A percentile compares a stretch with the other conserved stretches of the same genome.
These are phyloP conservation scores for Spea bombifrons DNA, from an alignment of 2,113 vertebrate genomes.

Conservation along the genomic window DNA sequence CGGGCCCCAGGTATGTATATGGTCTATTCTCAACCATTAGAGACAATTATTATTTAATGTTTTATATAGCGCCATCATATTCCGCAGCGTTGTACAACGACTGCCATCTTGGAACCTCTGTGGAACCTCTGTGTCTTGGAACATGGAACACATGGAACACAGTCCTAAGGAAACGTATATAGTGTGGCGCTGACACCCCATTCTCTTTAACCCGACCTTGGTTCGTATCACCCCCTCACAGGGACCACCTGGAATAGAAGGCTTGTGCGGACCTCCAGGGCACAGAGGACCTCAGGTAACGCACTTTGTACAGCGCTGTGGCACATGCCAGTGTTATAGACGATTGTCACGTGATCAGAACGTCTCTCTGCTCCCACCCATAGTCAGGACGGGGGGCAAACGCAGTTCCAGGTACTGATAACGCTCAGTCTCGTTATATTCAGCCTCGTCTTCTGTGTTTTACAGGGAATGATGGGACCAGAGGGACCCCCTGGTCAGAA, in stretches of 20 bases:
- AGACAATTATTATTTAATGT: not conserved
- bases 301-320: not conserved
- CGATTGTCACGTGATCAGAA: too few species aligned
- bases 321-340: too few species aligned
- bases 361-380: too few species aligned
- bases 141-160: too few species aligned
- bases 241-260: slow-evolving; percentile 78
- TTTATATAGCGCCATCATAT: not conserved
- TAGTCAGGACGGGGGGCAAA: not conserved
- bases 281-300: slow-evolving; percentile 72
- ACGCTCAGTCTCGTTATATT: not conserved
- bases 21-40: accelerated
- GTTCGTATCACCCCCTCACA: slow-evolving; percentile 43
- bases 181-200: too few species aligned
- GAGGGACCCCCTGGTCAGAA: slow-evolving; percentile 70
- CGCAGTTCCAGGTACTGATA: not conserved
- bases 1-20: slow-evolving; percentile 68
- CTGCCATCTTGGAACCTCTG: accelerated
- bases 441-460: slow-evolving; percentile 44
- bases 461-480: slow-evolving; percentile 69
- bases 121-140: not conserved
- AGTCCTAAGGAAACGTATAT: too few species aligned
- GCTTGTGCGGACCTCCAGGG: slow-evolving; percentile 69
- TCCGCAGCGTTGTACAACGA: not conserved
- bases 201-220: too few species aligned